These are phyloP conservation scores for Hyperoplus lanceolatus DNA, from an alignment of 2,797 vertebrate genomes.

Conservation along the genomic window DNA sequence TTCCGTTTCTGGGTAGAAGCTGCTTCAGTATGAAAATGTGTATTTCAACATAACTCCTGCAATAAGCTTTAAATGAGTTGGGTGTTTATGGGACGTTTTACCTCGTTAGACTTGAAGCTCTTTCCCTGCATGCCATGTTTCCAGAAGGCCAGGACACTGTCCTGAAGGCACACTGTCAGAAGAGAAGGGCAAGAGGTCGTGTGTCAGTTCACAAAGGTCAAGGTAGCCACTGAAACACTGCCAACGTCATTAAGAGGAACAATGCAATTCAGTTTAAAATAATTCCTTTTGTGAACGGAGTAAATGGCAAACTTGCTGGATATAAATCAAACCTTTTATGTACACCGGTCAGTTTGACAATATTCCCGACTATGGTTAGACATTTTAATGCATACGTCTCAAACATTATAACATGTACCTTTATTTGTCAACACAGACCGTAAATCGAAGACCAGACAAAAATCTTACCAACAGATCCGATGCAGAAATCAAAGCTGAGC, in stretches of 20 bases:
- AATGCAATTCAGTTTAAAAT: background rate
- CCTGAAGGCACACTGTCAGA: conserved; percentile 95
- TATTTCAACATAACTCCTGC: background rate
- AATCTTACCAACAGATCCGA: conserved; percentile 95
- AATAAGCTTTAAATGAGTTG: background rate
- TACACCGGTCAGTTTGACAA: background rate
- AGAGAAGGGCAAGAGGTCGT: conserved; percentile 11
- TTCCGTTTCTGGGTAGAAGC: too few relatives aligned
- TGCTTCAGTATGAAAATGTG: background rate
- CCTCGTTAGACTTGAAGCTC: conserved; percentile 98
- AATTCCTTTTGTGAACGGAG: background rate
- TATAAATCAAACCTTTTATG: background rate
- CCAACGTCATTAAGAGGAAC: background rate
- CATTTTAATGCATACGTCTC: background rate
- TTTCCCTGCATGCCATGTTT: conserved; percentile 99
- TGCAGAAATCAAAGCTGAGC: conserved; percentile 97
- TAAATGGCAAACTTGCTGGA: background rate
- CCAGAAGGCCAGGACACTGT: conserved; percentile 99
- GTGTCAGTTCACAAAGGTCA: conserved; percentile 22
- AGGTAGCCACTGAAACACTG: background rate
- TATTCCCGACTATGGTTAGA: background rate
- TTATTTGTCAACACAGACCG: background rate
- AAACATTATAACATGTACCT: background rate
- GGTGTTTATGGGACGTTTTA: conserved; percentile 62
- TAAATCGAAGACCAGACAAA: background rate